Evolutionary conservation across 2,113 vertebrate genomes (phyloP).

Genomic region (Rafetus swinhoei): DNA sequence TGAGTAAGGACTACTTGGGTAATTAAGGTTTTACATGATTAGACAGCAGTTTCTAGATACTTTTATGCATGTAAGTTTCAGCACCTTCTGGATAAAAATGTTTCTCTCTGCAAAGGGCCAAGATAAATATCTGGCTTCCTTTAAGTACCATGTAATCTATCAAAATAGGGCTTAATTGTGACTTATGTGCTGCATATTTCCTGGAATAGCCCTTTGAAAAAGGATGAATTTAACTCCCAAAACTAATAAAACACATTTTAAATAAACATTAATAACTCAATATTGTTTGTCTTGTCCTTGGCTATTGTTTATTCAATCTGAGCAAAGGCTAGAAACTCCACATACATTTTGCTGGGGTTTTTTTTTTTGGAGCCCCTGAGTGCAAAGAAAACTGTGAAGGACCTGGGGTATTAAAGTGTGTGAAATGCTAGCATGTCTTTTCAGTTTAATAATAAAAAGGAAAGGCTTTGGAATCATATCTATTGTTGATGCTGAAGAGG

Average conservation of each 20-base stretch:
- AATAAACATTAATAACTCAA: background rate
- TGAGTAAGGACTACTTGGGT: background rate
- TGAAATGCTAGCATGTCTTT: background rate
- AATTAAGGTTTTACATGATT: background rate
- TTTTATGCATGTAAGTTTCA: background rate
- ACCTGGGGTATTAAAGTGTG: background rate
- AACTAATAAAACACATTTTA: background rate
- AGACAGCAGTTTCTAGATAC: background rate
- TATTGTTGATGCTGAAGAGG: background rate
- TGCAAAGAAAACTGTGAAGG: background rate
- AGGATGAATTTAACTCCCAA: background rate
- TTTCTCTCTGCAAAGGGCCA: background rate
- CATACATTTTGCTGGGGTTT: background rate
- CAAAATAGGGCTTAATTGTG: background rate
- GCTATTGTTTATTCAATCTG: background rate
- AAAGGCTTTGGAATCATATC: background rate
- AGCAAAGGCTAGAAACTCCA: background rate
- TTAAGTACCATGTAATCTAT: background rate
- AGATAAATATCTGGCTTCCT: background rate
- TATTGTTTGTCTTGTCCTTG: background rate
- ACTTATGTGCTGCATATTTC: background rate
- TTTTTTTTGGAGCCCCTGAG: background rate
- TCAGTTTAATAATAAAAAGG: constrained; percentile 21
- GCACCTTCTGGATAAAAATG: background rate
- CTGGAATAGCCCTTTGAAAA: background rate